A percentile compares a stretch with the other conserved stretches of the same genome.
Conservation (phyloP, 2,113 vertebrate species). For the Saguinus imperator region DNA sequence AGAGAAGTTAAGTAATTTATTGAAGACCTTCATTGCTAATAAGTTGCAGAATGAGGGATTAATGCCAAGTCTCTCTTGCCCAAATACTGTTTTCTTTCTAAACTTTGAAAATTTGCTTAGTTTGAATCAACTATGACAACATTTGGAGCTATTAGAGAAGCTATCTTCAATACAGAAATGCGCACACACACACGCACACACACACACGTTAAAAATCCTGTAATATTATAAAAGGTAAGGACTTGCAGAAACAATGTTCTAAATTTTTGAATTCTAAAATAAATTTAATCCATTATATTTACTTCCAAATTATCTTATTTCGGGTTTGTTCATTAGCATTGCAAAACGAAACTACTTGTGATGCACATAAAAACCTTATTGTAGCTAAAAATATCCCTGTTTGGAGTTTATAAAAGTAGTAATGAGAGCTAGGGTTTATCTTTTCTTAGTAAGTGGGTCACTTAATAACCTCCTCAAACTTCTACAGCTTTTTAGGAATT, state of each 20-base stretch:
- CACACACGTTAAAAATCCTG: neutral
- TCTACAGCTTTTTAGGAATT: neutral
- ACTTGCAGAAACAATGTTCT: constrained; percentile 26
- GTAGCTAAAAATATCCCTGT: neutral
- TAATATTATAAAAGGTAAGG: neutral
- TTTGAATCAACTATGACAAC: neutral
- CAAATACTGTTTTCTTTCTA: neutral
- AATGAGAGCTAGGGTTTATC: neutral
- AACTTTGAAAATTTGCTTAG: neutral
- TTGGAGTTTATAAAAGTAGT: constrained; percentile 35
- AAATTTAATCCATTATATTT: neutral
- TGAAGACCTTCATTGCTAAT: neutral
- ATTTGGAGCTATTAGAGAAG: neutral
- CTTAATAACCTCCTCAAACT: neutral
- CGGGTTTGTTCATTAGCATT: constrained; percentile 39
- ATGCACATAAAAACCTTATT: constrained; percentile 51
- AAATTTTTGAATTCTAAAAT: neutral
- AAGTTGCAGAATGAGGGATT: neutral
- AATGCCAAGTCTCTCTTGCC: neutral
- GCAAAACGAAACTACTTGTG: constrained; percentile 31
- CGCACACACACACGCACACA: no score
- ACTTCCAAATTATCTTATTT: constrained; percentile 3
- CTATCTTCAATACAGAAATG: neutral
- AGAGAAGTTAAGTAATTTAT: neutral
- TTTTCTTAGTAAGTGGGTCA: constrained; percentile 29